Evolutionary conservation across 2,888 invertebrate species (phyloP).

Genomic region (Drosophila infuscata): DNA sequence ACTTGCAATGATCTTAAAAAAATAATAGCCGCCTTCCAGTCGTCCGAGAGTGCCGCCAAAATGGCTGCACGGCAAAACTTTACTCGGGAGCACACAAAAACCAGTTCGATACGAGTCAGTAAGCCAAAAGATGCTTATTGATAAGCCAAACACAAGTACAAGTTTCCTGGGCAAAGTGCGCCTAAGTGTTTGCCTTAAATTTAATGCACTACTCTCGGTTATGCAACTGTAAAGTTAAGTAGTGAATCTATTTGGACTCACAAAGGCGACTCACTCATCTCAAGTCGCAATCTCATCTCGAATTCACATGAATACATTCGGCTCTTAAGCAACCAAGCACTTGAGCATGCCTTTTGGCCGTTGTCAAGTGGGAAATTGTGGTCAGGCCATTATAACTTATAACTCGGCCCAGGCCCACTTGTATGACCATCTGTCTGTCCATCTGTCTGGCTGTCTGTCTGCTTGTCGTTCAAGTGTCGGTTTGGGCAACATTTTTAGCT

Average conservation of each 20-base stretch:
- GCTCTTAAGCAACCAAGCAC: constrained; percentile 70
- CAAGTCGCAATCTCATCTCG: constrained; percentile 48
- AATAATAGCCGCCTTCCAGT: constrained; percentile 19
- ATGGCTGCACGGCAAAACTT: constrained; percentile 41
- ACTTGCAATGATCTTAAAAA: constrained; percentile 36
- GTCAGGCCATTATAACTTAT: constrained; percentile 80
- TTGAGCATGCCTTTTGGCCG: constrained; percentile 79
- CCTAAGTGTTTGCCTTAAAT: constrained; percentile 42
- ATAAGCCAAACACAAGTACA: constrained; percentile 26
- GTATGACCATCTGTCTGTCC: not conserved
- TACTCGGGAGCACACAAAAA: constrained; percentile 16
- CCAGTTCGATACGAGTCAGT: constrained; percentile 32
- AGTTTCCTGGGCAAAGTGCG: constrained; percentile 25
- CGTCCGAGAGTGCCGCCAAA: constrained; percentile 49
- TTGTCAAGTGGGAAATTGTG: constrained; percentile 76
- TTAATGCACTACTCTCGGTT: constrained; percentile 18
- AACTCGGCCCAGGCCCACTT: constrained; percentile 32
- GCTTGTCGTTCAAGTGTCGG: constrained; percentile 50
- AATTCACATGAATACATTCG: constrained; percentile 73
- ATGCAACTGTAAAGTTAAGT: constrained; percentile 60
- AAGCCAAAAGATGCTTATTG: constrained; percentile 41
- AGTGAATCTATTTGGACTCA: not conserved
- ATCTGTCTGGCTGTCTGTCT: constrained; percentile 6
- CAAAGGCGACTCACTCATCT: constrained; percentile 3
- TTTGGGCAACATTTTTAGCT: constrained; percentile 42